phyloP scores from a whole-genome alignment of 2,888 invertebrate genomes.

The Acrobasis repandana region DNA sequence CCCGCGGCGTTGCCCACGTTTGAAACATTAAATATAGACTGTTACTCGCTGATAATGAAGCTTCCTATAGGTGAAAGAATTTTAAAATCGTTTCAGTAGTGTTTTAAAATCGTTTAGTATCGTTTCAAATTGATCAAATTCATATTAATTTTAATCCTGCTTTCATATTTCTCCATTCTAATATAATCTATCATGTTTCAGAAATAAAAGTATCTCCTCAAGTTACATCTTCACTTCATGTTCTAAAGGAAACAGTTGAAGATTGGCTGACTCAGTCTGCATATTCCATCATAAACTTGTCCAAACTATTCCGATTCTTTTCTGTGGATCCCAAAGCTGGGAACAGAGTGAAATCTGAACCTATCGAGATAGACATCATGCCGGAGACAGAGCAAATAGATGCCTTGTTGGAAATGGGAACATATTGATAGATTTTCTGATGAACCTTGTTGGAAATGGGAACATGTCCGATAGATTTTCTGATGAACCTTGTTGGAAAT shows the following conservation, averaged over 20 bases:
- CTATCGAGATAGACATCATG: constrained; percentile 68
- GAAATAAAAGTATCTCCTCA: constrained; percentile 77
- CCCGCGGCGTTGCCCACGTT: too few species aligned
- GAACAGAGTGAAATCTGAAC: constrained; percentile 55
- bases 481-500: constrained; percentile 70
- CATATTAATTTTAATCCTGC: too few species aligned
- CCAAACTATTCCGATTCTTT: constrained; percentile 80
- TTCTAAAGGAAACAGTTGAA: constrained; percentile 86
- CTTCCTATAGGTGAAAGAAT: too few species aligned
- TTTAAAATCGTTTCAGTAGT: too few species aligned
- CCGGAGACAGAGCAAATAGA: constrained; percentile 77
- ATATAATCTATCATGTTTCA: constrained; percentile 54
- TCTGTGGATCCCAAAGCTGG: constrained; percentile 57
- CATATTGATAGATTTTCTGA: constrained; percentile 44
- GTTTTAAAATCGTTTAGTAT: too few species aligned
- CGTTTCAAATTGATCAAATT: too few species aligned
- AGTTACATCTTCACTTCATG: constrained; percentile 82
- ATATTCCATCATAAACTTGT: constrained; percentile 86
- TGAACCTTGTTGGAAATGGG: constrained; percentile 74
- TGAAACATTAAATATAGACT: too few species aligned
- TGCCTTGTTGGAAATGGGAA: constrained; percentile 72
- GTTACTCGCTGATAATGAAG: too few species aligned
- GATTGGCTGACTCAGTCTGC: constrained; percentile 86
- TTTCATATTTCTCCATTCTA: neutral
- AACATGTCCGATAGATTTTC: constrained; percentile 45